Conservation (phyloP, 1,140 invertebrate species). For the Epicauta chinensis region DNA sequence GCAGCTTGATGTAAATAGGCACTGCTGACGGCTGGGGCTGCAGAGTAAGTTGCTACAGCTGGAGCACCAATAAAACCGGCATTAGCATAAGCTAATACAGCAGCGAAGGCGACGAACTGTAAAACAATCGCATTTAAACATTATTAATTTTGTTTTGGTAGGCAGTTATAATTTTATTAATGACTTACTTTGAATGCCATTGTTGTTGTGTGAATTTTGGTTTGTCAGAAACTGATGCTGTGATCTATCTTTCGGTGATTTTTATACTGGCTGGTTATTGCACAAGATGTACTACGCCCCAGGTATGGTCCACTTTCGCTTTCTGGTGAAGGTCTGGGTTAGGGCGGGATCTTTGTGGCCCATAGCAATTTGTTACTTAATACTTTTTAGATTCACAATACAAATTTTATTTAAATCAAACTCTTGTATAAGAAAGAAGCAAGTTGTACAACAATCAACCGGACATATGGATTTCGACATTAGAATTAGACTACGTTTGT, state of each 20-base stretch:
- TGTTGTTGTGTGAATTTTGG: neutral
- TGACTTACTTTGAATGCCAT: conserved; percentile 23
- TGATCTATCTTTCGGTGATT: conserved; percentile 7
- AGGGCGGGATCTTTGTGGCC: conserved; percentile 17
- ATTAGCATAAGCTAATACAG: conserved; percentile 33
- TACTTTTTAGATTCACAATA: neutral
- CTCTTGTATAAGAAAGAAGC: too few relatives aligned
- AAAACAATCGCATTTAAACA: conserved; percentile 19
- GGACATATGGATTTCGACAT: too few relatives aligned
- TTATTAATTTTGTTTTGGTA: neutral
- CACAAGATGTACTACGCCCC: conserved; percentile 14
- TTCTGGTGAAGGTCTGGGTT: conserved; percentile 28
- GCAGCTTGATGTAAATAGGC: conserved; percentile 9
- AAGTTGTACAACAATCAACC: too few relatives aligned
- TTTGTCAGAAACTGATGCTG: conserved; percentile 21
- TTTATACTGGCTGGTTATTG: conserved; percentile 17
- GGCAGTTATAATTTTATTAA: too few relatives aligned
- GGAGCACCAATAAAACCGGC: conserved; percentile 28
- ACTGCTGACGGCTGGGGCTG: conserved; percentile 27
- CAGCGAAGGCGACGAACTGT: conserved; percentile 31
- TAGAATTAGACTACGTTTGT: too few relatives aligned
- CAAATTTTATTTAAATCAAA: too few relatives aligned
- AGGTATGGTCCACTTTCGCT: conserved; percentile 26
- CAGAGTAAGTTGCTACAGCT: conserved; percentile 25
- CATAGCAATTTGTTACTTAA: conserved; percentile 5